These are phyloP conservation scores for Drosophila greeni DNA, from an alignment of 2,888 invertebrate species.

Conservation along the genomic window DNA sequence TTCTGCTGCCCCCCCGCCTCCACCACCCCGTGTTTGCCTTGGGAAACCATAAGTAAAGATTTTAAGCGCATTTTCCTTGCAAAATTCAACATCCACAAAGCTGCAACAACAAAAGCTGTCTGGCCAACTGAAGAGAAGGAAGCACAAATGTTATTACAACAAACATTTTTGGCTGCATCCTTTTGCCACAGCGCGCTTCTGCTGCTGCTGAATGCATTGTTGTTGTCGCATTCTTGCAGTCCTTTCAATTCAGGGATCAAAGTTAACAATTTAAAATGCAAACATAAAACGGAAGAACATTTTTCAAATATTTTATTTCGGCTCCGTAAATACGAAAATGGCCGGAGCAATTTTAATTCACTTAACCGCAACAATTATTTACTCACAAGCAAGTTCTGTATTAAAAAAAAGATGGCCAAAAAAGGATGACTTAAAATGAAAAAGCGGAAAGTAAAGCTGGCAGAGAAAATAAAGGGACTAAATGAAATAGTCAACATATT, in stretches of 20 bases:
- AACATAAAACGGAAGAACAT: constrained; percentile 17
- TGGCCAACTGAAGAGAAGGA: constrained; percentile 27
- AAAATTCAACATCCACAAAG: constrained; percentile 48
- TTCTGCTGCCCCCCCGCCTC: constrained; percentile 16
- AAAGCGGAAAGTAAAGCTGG: neutral
- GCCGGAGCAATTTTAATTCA: constrained; percentile 43
- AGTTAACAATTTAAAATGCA: constrained; percentile 35
- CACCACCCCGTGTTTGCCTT: constrained; percentile 36
- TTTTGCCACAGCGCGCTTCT: neutral
- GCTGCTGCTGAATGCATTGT: neutral
- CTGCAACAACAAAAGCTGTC: constrained; percentile 36
- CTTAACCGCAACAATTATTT: constrained; percentile 48
- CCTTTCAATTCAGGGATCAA: constrained; percentile 24
- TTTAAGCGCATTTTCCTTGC: constrained; percentile 64
- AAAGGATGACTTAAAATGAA: constrained; percentile 33
- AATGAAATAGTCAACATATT: constrained; percentile 12
- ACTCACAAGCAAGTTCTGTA: constrained; percentile 10
- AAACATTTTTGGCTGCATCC: constrained; percentile 25
- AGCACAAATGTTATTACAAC: constrained; percentile 40
- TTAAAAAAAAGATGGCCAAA: constrained; percentile 6
- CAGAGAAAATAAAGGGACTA: neutral
- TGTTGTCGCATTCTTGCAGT: constrained; percentile 16
- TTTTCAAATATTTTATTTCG: constrained; percentile 25
- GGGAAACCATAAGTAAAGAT: constrained; percentile 70
- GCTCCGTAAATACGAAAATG: constrained; percentile 26